Evolutionary conservation across 2,888 invertebrate genomes (phyloP).

Genomic region (Hydraecia micacea): DNA sequence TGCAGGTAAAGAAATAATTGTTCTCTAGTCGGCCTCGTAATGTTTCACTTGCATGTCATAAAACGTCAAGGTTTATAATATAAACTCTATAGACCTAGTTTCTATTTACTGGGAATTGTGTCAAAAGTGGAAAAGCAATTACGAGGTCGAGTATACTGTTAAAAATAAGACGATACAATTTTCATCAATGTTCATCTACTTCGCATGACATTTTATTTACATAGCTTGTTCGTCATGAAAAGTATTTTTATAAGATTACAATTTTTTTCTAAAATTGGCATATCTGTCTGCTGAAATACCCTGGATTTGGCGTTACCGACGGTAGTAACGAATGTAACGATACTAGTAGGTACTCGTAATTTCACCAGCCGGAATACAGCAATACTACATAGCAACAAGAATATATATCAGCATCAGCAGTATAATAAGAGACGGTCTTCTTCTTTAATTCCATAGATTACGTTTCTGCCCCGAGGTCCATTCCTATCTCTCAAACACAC

Average conservation of each 20-base stretch:
- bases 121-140: not conserved
- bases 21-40: not conserved
- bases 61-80: not conserved
- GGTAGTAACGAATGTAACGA: not conserved
- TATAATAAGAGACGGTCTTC: not conserved
- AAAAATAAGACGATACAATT: not conserved
- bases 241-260: not conserved
- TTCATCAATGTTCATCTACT: not conserved
- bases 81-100: too few species aligned
- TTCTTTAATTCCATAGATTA: not conserved
- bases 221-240: not conserved
- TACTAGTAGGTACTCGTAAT: too few species aligned
- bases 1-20: slow-evolving; percentile 93
- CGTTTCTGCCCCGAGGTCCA: not conserved
- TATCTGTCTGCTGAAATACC: not conserved
- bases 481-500: not conserved
- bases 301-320: too few species aligned
- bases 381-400: too few species aligned
- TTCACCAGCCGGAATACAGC: not conserved
- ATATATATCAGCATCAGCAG: not conserved
- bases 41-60: not conserved
- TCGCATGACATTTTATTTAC: not conserved
- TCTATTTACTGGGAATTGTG: not conserved
- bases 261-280: not conserved
- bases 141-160: not conserved